phyloP scores from a whole-genome alignment of 35 echinoderm and acorn worm species.

The Anneissia japonica region DNA sequence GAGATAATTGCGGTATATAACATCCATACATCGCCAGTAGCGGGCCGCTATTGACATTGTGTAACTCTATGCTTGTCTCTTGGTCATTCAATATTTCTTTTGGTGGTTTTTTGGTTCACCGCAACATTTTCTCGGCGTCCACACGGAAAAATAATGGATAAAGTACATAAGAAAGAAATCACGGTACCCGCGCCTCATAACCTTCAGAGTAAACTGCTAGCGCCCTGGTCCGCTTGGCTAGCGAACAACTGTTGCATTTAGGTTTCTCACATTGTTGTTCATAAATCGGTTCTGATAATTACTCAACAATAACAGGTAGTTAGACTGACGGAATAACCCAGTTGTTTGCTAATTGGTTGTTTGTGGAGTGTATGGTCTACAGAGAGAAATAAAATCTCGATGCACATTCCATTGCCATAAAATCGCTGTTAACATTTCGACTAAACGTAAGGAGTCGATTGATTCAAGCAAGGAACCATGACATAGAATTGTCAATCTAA shows the following conservation, averaged over 20 bases:
- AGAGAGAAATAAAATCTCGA: background rate
- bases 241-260: background rate
- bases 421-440: background rate
- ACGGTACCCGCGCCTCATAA: background rate
- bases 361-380: background rate
- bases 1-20: background rate
- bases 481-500: too few species aligned
- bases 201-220: background rate
- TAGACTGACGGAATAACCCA: background rate
- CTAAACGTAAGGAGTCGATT: background rate
- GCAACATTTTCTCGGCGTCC: background rate
- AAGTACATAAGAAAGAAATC: background rate
- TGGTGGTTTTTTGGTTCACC: background rate
- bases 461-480: background rate
- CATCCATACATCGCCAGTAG: background rate
- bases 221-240: background rate
- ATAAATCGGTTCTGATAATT: background rate
- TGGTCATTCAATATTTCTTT: background rate
- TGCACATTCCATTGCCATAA: background rate
- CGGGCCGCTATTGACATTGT: background rate
- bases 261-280: background rate
- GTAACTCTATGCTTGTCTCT: background rate
- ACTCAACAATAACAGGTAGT: background rate
- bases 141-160: background rate
- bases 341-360: background rate